Evolutionary conservation across 2,888 invertebrate genomes (phyloP).

Genomic region (Andrena camellia): DNA sequence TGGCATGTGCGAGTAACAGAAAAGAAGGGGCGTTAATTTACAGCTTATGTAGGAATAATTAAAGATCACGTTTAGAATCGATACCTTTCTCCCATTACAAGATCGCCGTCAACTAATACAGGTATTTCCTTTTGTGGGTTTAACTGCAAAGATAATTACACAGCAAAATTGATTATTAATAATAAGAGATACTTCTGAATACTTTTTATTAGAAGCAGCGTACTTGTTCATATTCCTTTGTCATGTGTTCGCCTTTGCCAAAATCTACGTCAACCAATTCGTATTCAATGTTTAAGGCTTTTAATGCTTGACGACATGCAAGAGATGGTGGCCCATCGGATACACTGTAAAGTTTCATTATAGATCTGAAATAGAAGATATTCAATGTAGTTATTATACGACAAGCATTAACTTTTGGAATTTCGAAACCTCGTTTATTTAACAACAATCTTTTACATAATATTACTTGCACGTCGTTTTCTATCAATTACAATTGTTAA

Average conservation of each 20-base stretch:
- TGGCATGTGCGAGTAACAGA: conserved; percentile 77
- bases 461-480: no score
- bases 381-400: neutral
- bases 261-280: conserved; percentile 90
- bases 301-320: conserved; percentile 90
- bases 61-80: conserved; percentile 1
- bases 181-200: neutral
- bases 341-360: conserved; percentile 90
- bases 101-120: conserved; percentile 92
- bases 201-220: neutral
- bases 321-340: conserved; percentile 93
- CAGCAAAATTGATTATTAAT: neutral
- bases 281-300: conserved; percentile 88
- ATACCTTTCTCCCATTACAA: conserved; percentile 91
- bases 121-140: conserved; percentile 93
- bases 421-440: no score
- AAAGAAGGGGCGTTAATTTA: neutral
- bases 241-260: conserved; percentile 91
- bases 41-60: neutral
- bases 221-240: conserved; percentile 90
- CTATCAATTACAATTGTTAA: no score
- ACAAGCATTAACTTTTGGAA: no score
- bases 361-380: conserved; percentile 1
- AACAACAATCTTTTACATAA: no score
- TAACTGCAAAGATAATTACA: conserved; percentile 86